These are phyloP conservation scores for Ochlodes sylvanus DNA, from an alignment of 2,888 invertebrate species.

Conservation along the genomic window DNA sequence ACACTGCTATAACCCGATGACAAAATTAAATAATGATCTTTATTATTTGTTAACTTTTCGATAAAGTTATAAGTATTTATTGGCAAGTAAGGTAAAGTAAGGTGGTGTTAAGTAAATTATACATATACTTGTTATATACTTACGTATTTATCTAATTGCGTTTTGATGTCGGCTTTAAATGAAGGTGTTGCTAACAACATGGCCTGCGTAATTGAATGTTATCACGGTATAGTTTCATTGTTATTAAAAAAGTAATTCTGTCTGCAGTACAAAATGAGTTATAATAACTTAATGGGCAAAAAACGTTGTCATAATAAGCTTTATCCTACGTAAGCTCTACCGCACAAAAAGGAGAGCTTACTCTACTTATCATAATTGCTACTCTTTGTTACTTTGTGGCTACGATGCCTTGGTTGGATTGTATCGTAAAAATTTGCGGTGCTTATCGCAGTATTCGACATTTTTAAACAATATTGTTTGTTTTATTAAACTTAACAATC, in stretches of 20 bases:
- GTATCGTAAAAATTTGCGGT: neutral
- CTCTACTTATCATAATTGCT: neutral
- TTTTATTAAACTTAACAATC: no score
- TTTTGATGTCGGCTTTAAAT: neutral
- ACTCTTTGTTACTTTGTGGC: neutral
- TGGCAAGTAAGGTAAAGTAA: no score
- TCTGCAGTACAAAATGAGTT: neutral
- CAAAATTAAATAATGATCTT: no score
- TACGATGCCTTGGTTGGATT: neutral
- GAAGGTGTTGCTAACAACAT: slow-evolving; percentile 16
- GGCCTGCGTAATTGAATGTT: slow-evolving; percentile 10
- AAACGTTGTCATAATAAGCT: slow-evolving; percentile 4
- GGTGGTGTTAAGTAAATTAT: no score
- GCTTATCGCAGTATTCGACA: no score
- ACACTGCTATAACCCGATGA: no score
- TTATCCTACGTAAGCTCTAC: neutral
- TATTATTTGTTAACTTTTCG: no score
- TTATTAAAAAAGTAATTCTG: slow-evolving; percentile 1
- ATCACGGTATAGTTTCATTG: slow-evolving; percentile 1
- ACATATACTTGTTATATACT: no score
- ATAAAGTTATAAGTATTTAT: no score
- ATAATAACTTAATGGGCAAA: slow-evolving; percentile 3
- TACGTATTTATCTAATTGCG: no score
- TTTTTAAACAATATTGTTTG: no score
- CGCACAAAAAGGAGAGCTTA: slow-evolving; percentile 1